phyloP scores from a whole-genome alignment of 2,888 invertebrate genomes.

The Calliphora vomitoria region DNA sequence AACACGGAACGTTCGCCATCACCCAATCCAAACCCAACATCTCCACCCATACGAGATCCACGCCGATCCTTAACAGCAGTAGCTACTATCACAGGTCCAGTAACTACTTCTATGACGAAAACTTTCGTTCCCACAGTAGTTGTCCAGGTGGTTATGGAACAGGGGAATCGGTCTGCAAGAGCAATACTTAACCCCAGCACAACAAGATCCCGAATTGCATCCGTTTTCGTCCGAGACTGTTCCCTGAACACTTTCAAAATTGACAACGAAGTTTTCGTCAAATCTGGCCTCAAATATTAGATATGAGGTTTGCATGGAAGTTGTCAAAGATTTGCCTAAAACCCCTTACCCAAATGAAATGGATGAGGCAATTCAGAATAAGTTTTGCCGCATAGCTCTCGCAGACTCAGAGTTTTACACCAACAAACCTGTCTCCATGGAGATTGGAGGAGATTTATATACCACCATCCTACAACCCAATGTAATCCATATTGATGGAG shows the following conservation, averaged over 20 bases:
- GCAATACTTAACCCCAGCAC: neutral
- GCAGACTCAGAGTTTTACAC: neutral
- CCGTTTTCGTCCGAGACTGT: neutral
- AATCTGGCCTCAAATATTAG: neutral
- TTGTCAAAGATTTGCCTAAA: neutral
- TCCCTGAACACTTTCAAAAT: neutral
- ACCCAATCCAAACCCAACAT: too few species aligned
- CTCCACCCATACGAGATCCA: too few species aligned
- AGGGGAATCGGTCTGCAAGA: neutral
- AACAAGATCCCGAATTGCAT: neutral
- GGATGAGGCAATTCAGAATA: neutral
- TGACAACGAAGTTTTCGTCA: neutral
- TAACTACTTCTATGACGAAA: too few species aligned
- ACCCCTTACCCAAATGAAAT: neutral
- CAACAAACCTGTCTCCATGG: neutral
- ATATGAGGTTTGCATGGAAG: neutral
- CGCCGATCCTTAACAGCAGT: too few species aligned
- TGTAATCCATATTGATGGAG: neutral
- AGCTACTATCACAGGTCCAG: too few species aligned
- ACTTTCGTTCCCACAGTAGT: neutral
- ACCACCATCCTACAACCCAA: neutral
- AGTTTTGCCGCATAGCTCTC: neutral
- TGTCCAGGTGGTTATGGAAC: neutral
- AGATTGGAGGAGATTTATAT: neutral
- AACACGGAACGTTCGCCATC: too few species aligned